A percentile compares a stretch with the other conserved stretches of the same genome.
Evolutionary conservation across 2,888 invertebrate species (phyloP).

Genomic region (Drosophila cyrtoloma): DNA sequence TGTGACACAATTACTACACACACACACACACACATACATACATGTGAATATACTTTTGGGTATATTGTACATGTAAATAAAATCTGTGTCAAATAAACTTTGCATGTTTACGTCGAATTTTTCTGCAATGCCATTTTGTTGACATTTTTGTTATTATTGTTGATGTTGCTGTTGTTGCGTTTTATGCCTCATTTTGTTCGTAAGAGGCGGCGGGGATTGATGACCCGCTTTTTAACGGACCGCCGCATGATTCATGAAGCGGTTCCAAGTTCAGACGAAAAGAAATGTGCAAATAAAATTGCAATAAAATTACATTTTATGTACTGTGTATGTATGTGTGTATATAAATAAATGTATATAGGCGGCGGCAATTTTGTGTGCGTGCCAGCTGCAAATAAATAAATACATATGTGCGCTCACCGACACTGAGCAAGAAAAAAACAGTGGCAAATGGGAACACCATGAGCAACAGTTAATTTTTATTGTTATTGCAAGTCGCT

Average conservation of each 20-base stretch:
- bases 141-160: constrained; percentile 43
- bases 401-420: constrained; percentile 41
- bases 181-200: constrained; percentile 49
- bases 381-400: constrained; percentile 68
- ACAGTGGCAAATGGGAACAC: constrained; percentile 41
- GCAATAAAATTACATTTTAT: constrained; percentile 52
- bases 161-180: constrained; percentile 37
- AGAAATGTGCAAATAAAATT: constrained; percentile 62
- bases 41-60: constrained; percentile 5
- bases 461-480: constrained; percentile 47
- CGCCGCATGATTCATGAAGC: constrained; percentile 71
- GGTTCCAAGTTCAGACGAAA: constrained; percentile 73
- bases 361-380: constrained; percentile 49
- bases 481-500: constrained; percentile 18
- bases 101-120: constrained; percentile 75
- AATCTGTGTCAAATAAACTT: constrained; percentile 79
- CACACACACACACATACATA: too few relatives aligned
- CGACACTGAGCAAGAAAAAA: constrained; percentile 46
- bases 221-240: constrained; percentile 58
- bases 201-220: constrained; percentile 46
- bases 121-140: constrained; percentile 54
- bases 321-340: not conserved
- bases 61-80: constrained; percentile 29
- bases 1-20: constrained; percentile 14
- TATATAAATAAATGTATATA: constrained; percentile 17